These are phyloP conservation scores for Zele albiditarsus DNA, from an alignment of 2,888 invertebrate genomes.

Conservation along the genomic window DNA sequence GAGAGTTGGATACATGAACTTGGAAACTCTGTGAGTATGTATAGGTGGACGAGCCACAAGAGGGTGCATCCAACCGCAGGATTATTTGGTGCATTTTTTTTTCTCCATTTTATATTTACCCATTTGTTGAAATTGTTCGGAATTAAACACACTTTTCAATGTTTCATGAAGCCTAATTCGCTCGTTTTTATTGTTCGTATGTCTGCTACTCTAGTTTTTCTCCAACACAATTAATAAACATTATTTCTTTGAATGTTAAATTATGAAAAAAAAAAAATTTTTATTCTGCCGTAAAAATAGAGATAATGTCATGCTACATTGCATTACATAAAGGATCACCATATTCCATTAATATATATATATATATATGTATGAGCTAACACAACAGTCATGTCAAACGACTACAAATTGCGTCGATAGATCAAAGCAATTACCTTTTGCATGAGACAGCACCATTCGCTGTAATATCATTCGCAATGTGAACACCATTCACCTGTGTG, in stretches of 20 bases:
- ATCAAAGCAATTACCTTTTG: constrained; percentile 51
- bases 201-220: neutral
- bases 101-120: neutral
- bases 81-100: neutral
- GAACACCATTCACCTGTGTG: constrained; percentile 15
- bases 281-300: too few species aligned
- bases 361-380: neutral
- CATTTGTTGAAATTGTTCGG: neutral
- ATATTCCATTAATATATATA: neutral
- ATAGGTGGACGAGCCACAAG: neutral
- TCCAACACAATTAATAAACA: too few species aligned
- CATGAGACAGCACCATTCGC: constrained; percentile 4
- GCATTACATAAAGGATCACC: neutral
- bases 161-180: too few species aligned
- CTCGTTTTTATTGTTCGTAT: neutral
- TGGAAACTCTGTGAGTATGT: neutral
- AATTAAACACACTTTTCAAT: neutral
- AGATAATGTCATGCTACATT: neutral
- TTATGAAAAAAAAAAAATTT: too few species aligned
- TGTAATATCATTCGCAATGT: constrained; percentile 6
- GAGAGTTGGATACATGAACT: neutral
- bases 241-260: too few species aligned
- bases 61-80: neutral
- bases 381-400: constrained; percentile 37
- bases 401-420: constrained; percentile 49